These are phyloP conservation scores for Drosophila austrosaltans DNA, from an alignment of 2,888 invertebrate species.

Conservation along the genomic window DNA sequence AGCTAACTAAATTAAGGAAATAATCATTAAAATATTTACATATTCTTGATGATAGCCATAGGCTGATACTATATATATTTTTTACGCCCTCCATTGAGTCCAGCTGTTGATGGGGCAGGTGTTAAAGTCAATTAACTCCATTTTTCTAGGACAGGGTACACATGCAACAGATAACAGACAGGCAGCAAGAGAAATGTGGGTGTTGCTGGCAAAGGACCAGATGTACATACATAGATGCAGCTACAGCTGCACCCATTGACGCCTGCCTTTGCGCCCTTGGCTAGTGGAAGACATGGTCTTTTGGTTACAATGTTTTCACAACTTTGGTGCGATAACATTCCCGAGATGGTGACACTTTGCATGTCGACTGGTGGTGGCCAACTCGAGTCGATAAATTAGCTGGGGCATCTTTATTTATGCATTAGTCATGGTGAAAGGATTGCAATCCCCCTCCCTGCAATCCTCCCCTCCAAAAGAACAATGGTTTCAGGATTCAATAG, in stretches of 20 bases:
- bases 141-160: background rate
- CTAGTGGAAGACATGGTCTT: conserved; percentile 30
- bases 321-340: conserved; percentile 46
- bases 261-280: conserved; percentile 11
- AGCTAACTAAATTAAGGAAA: too few relatives aligned
- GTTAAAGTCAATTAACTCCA: background rate
- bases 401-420: conserved; percentile 66
- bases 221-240: background rate
- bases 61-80: too few relatives aligned
- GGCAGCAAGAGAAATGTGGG: conserved; percentile 38
- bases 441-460: conserved; percentile 1
- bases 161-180: conserved; percentile 33
- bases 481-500: conserved; percentile 27
- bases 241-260: conserved; percentile 47
- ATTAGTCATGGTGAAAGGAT: conserved; percentile 49
- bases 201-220: conserved; percentile 33
- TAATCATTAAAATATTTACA: too few relatives aligned
- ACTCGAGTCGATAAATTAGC: conserved; percentile 55
- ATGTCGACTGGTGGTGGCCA: conserved; percentile 16
- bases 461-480: conserved; percentile 35
- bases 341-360: conserved; percentile 56
- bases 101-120: too few relatives aligned
- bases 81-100: too few relatives aligned
- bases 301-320: conserved; percentile 45
- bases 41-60: too few relatives aligned